A percentile compares a stretch with the other conserved stretches of the same genome.
Evolutionary conservation across 2,888 invertebrate species (phyloP).

Genomic region (Therioaphis trifolii): DNA sequence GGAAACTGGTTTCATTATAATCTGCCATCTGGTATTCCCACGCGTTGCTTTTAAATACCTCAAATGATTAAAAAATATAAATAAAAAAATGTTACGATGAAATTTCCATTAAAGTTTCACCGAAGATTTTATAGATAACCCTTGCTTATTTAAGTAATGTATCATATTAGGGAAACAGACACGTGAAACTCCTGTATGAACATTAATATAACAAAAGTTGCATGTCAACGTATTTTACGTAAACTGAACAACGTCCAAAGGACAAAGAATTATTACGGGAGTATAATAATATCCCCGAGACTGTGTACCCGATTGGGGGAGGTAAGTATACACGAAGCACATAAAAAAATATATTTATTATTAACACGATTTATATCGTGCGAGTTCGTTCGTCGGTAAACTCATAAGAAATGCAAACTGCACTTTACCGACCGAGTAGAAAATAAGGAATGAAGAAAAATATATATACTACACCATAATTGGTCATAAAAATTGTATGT

Average conservation of each 20-base stretch:
- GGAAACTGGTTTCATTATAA: constrained; percentile 44
- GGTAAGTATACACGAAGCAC: constrained; percentile 15
- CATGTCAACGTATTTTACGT: constrained; percentile 32
- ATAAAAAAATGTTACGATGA: not conserved
- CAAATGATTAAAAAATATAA: constrained; percentile 25
- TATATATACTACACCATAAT: constrained; percentile 41
- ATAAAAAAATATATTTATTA: constrained; percentile 58
- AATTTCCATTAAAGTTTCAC: constrained; percentile 41
- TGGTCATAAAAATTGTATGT: constrained; percentile 31
- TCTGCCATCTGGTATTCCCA: constrained; percentile 48
- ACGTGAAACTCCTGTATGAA: not conserved
- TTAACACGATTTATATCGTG: constrained; percentile 47
- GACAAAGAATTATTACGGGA: constrained; percentile 24
- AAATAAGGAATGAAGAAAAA: constrained; percentile 12
- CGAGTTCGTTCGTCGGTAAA: constrained; percentile 31
- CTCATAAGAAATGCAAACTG: constrained; percentile 59
- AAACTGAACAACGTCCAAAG: not conserved
- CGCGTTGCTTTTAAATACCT: constrained; percentile 30
- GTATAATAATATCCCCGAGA: constrained; percentile 20
- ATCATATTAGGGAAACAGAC: not conserved
- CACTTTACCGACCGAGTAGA: constrained; percentile 45
- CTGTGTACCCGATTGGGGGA: not conserved
- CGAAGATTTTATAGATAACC: not conserved
- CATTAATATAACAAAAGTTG: constrained; percentile 13
- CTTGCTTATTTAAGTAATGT: not conserved